Evolutionary conservation across 2,888 invertebrate genomes (phyloP).

Genomic region (Ophion ellenae): DNA sequence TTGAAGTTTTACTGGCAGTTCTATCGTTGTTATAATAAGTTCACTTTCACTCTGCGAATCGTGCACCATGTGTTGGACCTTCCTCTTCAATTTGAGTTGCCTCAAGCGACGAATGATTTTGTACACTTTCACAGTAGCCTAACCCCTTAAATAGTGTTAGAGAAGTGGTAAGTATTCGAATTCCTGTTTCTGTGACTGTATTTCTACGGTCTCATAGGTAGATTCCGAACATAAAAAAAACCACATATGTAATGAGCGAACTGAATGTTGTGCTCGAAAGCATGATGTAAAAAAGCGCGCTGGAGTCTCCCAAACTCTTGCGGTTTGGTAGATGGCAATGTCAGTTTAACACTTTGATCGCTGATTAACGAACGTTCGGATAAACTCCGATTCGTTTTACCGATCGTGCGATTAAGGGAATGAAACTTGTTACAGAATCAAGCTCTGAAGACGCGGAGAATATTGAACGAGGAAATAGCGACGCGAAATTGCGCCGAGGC

Average conservation of each 20-base stretch:
- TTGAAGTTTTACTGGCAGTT: too few species aligned
- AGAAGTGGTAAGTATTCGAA: too few species aligned
- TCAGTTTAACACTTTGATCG: conserved; percentile 81
- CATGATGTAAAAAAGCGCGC: conserved; percentile 68
- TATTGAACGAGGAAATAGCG: conserved; percentile 14
- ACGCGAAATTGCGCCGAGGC: conserved; percentile 35
- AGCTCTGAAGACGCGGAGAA: conserved; percentile 67
- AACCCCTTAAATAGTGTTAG: too few species aligned
- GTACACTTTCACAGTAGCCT: too few species aligned
- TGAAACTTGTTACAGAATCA: conserved; percentile 62
- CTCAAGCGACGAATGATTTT: too few species aligned
- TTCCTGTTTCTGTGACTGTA: too few species aligned
- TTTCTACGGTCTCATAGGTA: too few species aligned
- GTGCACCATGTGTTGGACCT: too few species aligned
- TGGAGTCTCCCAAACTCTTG: conserved; percentile 69
- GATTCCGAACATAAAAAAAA: neutral
- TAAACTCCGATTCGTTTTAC: conserved; percentile 28
- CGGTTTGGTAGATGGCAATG: conserved; percentile 74
- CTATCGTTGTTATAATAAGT: too few species aligned
- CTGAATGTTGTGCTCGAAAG: neutral
- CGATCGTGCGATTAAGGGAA: conserved; percentile 11
- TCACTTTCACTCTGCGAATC: too few species aligned
- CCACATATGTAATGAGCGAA: neutral
- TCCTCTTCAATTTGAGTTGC: too few species aligned
- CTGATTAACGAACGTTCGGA: conserved; percentile 72